These are phyloP conservation scores for Pocillopora verrucosa DNA, from an alignment of 64 coral and sea anemone genomes.

Conservation along the genomic window DNA sequence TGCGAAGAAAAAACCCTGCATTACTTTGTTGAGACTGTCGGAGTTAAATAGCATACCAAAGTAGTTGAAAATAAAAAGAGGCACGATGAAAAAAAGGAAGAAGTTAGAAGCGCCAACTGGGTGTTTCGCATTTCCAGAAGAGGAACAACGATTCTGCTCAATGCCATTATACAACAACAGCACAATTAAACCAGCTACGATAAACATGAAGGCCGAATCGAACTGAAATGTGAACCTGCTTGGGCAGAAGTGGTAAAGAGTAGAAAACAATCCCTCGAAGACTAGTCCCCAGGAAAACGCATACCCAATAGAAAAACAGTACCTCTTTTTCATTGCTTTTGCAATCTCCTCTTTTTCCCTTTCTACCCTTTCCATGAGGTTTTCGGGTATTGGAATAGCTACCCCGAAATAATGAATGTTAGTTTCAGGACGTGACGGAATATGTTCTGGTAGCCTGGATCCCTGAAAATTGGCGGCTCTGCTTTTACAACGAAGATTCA, in stretches of 20 bases:
- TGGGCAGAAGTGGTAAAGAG: constrained; percentile 76
- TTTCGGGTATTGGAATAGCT: too few relatives aligned
- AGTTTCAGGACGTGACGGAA: too few relatives aligned
- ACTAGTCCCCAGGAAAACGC: constrained; percentile 74
- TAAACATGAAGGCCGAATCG: constrained; percentile 80
- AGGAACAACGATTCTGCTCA: too few relatives aligned
- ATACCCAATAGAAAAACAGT: constrained; percentile 66
- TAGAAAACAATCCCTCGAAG: constrained; percentile 75
- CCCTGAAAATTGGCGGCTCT: too few relatives aligned
- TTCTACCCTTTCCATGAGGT: too few relatives aligned
- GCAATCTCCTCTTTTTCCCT: too few relatives aligned
- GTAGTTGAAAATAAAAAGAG: constrained; percentile 68
- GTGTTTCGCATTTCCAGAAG: neutral
- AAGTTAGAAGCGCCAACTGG: constrained; percentile 39
- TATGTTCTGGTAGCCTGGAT: too few relatives aligned
- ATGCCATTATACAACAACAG: constrained; percentile 64
- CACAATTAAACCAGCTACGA: constrained; percentile 51
- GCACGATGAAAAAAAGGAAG: constrained; percentile 58
- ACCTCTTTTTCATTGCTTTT: constrained; percentile 41
- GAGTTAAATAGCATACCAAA: constrained; percentile 45
- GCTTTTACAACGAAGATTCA: neutral
- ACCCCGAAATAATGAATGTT: too few relatives aligned
- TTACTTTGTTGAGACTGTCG: neutral
- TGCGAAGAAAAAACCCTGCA: neutral
- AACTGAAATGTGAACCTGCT: constrained; percentile 72